Percentiles rank a stretch among this genome's conserved stretches.
phyloP scores from a whole-genome alignment of 2,888 invertebrate genomes.

The Parnassius orleans region DNA sequence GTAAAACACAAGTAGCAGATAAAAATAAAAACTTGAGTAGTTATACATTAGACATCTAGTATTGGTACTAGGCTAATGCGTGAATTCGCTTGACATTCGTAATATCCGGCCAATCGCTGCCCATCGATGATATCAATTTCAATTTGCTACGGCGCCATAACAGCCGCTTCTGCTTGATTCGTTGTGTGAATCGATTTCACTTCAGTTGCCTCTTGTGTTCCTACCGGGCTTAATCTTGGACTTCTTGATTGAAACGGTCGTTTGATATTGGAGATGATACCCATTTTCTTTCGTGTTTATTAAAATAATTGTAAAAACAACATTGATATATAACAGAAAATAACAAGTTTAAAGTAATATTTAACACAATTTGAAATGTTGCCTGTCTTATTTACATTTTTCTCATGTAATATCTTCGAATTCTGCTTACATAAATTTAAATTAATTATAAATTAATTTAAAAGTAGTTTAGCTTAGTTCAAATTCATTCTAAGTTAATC shows the following conservation, averaged over 20 bases:
- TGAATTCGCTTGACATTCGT: slow-evolving; percentile 77
- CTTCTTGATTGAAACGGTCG: slow-evolving; percentile 62
- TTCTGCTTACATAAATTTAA: no score
- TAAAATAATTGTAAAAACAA: neutral
- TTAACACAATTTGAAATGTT: no score
- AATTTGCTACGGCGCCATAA: slow-evolving; percentile 76
- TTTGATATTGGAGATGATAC: slow-evolving; percentile 29
- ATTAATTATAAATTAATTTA: no score
- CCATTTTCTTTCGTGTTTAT: slow-evolving; percentile 19
- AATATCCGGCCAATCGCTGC: slow-evolving; percentile 74
- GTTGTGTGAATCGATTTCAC: slow-evolving; percentile 73
- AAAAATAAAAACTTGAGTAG: neutral
- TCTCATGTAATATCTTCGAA: no score
- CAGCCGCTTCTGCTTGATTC: slow-evolving; percentile 69
- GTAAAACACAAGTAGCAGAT: neutral
- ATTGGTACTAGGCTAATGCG: slow-evolving; percentile 48
- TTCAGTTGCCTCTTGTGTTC: slow-evolving; percentile 75
- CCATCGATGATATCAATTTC: slow-evolving; percentile 79
- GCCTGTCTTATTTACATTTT: no score
- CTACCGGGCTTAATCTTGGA: slow-evolving; percentile 68
- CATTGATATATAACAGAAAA: neutral
- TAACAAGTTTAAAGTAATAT: no score
- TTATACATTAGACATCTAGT: neutral
- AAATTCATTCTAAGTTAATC: no score
- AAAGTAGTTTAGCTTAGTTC: no score